Conservation (phyloP, 2,888 invertebrate species). For the Microctonus brassicae region DNA sequence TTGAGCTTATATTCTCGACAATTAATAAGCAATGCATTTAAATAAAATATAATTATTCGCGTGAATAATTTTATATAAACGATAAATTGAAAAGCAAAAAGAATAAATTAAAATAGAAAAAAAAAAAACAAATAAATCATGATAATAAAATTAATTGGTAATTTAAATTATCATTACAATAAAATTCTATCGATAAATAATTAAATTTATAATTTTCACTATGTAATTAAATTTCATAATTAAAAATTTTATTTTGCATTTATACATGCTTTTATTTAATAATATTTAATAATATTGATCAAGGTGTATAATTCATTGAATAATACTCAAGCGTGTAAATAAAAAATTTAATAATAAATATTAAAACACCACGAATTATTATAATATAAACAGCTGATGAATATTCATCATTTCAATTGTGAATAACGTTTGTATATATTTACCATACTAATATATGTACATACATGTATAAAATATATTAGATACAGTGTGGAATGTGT, state of each 20-base stretch:
- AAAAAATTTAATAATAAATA: constrained; percentile 13
- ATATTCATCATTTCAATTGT: constrained; percentile 43
- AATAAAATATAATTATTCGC: neutral
- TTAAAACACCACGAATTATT: constrained; percentile 34
- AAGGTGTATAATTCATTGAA: too few species aligned
- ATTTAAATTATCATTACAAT: too few species aligned
- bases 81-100: neutral
- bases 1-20: constrained; percentile 30
- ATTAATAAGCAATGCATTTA: constrained; percentile 34
- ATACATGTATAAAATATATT: constrained; percentile 25
- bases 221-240: too few species aligned
- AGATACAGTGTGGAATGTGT: constrained; percentile 21
- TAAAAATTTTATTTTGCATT: too few species aligned
- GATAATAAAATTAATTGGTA: neutral
- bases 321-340: too few species aligned
- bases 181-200: neutral
- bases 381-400: constrained; percentile 38
- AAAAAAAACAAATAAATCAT: neutral
- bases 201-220: neutral
- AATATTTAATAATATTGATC: too few species aligned
- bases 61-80: neutral
- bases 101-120: neutral
- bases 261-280: too few species aligned
- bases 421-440: constrained; percentile 18
- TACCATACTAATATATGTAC: constrained; percentile 6